Base-by-base conservation (phyloP, 1,140 invertebrate genomes). In the Saccostrea cuccullata region DNA sequence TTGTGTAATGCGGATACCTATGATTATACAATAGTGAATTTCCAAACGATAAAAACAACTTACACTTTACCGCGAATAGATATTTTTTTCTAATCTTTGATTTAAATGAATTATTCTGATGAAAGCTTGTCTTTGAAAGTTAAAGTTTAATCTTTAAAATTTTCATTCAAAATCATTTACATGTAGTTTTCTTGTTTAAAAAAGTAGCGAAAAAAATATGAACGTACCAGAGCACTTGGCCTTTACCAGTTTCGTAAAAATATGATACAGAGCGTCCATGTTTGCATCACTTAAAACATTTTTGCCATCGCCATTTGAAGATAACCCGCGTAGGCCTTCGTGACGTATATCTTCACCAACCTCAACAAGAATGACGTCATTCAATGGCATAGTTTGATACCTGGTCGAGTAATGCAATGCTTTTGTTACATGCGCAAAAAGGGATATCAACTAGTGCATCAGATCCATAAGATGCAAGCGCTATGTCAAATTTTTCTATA, bases 301-400 rank as follows among this genome's bases (percentile, higher is more conserved):
- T 13, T 47, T 58, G 13, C 9, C n/a, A 17, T 60, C 13, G 6
- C 17, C n/a, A 64, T 85, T 30, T 13, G 6, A 26, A 15, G 84
- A 85, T 3, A 85, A n/a, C 17, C 47, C 15, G 30, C 23, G 30
- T 13, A 85, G 36, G 20, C 84, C 26, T 36, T 85, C 84, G 40
- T 85, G 84, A 60, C 26, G n/a, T 11, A 85, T 56, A 36, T 85
- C 84, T 8, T 64, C 56, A 23, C 84, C 84, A 40, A 64, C 20
- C 15, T 55, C 3, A 13, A 85, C 30, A 13, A 85, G 20, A 40
- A 64, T 13, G 23, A 85, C 84, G n/a, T 85, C 55, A 56, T 64
- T 85, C 13, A 2, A 20, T 11, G 26, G 17, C 17, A 36, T 85
- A 17, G 84, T 60, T 11, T 20, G 30, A 13, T n/a, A 85, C 11